phyloP scores from a whole-genome alignment of 1,140 invertebrate genomes.

The Contarinia nasturtii region DNA sequence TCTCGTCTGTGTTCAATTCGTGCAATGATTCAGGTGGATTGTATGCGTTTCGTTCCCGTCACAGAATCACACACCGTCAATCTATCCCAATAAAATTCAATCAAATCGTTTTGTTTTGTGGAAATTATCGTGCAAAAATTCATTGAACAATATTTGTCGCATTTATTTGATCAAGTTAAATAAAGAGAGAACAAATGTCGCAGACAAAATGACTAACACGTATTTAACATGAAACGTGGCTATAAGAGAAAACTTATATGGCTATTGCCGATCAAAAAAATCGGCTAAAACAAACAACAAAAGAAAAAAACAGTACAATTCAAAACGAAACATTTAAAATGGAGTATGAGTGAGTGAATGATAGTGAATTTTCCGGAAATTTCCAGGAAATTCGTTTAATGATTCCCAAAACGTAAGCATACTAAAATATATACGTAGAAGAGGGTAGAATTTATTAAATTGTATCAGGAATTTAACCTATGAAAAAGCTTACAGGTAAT shows the following conservation, averaged over 20 bases:
- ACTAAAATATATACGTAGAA: too few species aligned
- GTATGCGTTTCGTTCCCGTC: background rate
- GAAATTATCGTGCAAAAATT: background rate
- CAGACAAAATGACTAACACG: background rate
- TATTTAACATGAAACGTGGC: constrained; percentile 2
- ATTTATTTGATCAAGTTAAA: too few species aligned
- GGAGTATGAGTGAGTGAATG: background rate
- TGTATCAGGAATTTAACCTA: too few species aligned
- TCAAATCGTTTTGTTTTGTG: too few species aligned
- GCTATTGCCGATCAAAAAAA: background rate
- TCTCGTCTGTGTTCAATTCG: too few species aligned
- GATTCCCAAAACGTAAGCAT: too few species aligned
- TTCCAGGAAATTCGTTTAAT: too few species aligned
- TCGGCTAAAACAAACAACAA: background rate
- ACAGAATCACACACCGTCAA: background rate
- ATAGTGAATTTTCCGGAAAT: background rate
- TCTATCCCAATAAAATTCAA: too few species aligned
- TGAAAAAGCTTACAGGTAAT: too few species aligned
- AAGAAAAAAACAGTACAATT: too few species aligned
- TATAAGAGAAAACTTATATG: constrained; percentile 3
- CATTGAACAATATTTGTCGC: too few species aligned
- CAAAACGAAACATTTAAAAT: background rate
- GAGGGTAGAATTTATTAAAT: too few species aligned
- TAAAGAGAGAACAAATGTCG: background rate
- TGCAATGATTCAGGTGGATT: background rate